Conservation (phyloP, 2,113 vertebrate genomes). For the Psittacara wagleri region DNA sequence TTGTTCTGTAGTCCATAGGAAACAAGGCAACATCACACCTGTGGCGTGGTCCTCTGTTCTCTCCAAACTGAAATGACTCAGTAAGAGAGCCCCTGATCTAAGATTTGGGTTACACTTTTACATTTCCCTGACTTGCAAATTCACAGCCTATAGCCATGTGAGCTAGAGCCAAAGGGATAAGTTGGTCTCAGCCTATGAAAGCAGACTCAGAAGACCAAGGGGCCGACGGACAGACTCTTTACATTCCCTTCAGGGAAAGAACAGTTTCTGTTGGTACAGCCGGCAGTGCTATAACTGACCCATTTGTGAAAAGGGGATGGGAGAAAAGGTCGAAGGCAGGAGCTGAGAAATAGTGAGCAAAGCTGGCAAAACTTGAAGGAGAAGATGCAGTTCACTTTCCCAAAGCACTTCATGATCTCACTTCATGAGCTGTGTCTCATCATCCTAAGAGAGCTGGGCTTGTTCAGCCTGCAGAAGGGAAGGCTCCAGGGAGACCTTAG, state of each 20-base stretch:
- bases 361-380: neutral
- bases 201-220: neutral
- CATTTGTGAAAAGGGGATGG: neutral
- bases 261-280: neutral
- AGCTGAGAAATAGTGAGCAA: neutral
- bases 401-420: neutral
- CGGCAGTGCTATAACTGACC: fast-evolving
- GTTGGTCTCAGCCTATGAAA: neutral
- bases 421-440: neutral
- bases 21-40: neutral
- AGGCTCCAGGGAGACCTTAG: neutral
- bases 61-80: neutral
- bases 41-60: neutral
- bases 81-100: neutral
- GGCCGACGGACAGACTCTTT: neutral
- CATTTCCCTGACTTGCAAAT: neutral
- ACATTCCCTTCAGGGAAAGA: neutral
- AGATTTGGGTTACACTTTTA: neutral
- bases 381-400: neutral
- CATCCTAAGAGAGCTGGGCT: neutral
- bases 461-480: neutral
- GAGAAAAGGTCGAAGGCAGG: neutral
- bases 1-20: neutral
- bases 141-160: neutral
- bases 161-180: neutral